Percentiles rank a stretch among this genome's conserved stretches.
phyloP scores from a whole-genome alignment of 2,113 vertebrate genomes.

The Grus americana region DNA sequence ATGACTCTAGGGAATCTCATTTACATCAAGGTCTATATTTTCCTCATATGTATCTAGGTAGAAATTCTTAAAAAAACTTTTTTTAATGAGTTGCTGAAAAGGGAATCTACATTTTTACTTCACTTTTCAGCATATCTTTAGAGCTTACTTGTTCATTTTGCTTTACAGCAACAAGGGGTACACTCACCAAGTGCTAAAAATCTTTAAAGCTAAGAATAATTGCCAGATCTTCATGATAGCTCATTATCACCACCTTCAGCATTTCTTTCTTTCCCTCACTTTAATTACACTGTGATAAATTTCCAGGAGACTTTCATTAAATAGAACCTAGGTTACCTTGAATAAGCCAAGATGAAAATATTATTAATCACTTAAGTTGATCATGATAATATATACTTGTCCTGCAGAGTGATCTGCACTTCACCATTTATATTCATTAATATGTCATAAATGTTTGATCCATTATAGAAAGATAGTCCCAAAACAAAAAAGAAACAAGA shows the following conservation, averaged over 20 bases:
- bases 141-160: background rate
- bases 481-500: background rate
- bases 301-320: constrained; percentile 12
- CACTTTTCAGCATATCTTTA: constrained; percentile 5
- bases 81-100: constrained; percentile 17
- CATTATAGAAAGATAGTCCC: background rate
- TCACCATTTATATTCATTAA: background rate
- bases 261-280: background rate
- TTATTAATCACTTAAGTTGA: background rate
- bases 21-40: constrained; percentile 19
- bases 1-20: background rate
- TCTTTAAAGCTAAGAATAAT: constrained; percentile 28
- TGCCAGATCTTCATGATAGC: background rate
- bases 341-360: background rate
- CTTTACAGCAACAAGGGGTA: background rate
- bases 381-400: background rate
- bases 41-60: background rate
- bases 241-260: constrained; percentile 22
- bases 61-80: background rate
- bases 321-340: background rate
- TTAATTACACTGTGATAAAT: background rate
- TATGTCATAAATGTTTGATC: background rate
- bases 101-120: background rate
- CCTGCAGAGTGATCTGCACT: background rate
- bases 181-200: background rate